Evolutionary conservation across 2,113 vertebrate genomes (phyloP).

Genomic region (Phylloscopus whistleri): DNA sequence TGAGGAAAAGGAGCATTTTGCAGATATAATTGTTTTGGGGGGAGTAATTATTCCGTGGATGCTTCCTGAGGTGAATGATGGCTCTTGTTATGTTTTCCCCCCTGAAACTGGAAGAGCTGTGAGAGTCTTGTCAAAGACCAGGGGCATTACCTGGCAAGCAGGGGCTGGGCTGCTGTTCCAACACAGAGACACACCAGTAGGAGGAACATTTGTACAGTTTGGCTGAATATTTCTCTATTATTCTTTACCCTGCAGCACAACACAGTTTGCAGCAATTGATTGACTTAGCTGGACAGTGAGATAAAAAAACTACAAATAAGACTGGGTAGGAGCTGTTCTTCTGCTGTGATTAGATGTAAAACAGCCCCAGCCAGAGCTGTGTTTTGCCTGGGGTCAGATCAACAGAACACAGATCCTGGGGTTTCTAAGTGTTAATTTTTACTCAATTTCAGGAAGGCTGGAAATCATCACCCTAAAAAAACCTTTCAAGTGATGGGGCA

Average conservation of each 20-base stretch:
- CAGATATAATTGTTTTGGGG: constrained; percentile 47
- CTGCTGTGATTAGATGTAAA: constrained; percentile 39
- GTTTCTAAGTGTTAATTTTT: constrained; percentile 9
- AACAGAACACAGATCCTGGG: not conserved
- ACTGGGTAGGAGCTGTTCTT: not conserved
- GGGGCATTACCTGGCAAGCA: not conserved
- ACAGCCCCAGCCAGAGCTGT: not conserved
- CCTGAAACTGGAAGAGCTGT: not conserved
- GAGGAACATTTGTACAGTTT: not conserved
- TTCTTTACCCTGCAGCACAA: constrained; percentile 46
- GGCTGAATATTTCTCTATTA: not conserved
- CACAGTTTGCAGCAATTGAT: constrained; percentile 49
- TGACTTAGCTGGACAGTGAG: constrained; percentile 43
- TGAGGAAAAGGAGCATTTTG: constrained; percentile 37
- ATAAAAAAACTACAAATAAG: constrained; percentile 47
- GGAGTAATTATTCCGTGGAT: constrained; percentile 14
- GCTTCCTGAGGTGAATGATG: not conserved
- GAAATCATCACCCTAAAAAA: not conserved
- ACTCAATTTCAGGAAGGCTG: not conserved
- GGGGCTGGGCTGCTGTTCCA: not conserved
- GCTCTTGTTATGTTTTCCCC: not conserved
- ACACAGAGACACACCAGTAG: not conserved
- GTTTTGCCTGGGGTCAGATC: constrained; percentile 45
- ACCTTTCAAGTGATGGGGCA: not conserved
- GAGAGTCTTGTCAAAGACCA: not conserved